Evolutionary conservation across 2,888 invertebrate genomes (phyloP), one percentile per base, ranked within the genome.

Genomic region (Neria commutata): DNA sequence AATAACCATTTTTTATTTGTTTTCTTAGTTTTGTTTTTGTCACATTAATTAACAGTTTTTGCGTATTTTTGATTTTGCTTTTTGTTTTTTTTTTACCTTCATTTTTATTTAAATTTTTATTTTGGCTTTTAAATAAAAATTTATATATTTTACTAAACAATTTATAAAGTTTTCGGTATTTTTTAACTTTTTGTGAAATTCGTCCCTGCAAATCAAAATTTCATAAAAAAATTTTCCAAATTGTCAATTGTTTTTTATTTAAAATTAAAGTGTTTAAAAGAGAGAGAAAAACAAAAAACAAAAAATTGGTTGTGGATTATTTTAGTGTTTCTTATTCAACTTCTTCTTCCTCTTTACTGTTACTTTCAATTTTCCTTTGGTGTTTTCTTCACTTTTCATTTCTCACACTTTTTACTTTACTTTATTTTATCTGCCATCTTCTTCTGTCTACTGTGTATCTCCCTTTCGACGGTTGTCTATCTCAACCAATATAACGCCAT

Each of bases 241-340:
- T n/a, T n/a, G n/a, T n/a, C n/a, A n/a, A n/a, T n/a, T n/a, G n/a
- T n/a, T n/a, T n/a, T n/a, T n/a, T n/a, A n/a, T n/a, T n/a, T n/a
- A n/a, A n/a, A n/a, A n/a, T n/a, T n/a, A n/a, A n/a, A n/a, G n/a
- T n/a, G n/a, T n/a, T n/a, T n/a, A n/a, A n/a, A n/a, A n/a, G n/a
- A n/a, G n/a, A n/a, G n/a, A n/a, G n/a, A n/a, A 17, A 52, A 29
- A 11, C 6, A 4, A 8, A 17, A 52, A 47, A 52, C 52, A 58
- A 63, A 45, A 48, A 50, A 56, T 59, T 60, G 67, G 67, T 67
- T 64, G 67, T 58, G 67, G 67, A 59, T 59, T 59, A 48, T 56
- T 56, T 53, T 60, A 45, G 21, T 40, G n/a, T 26, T 33, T 40
- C 14, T 49, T 16, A 17, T 40, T 45, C 48, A 33, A 34, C 4